A percentile compares a stretch with the other conserved stretches of the same genome.
phyloP scores from a whole-genome alignment of 1,140 invertebrate species.

The Macrostomum lignano region DNA sequence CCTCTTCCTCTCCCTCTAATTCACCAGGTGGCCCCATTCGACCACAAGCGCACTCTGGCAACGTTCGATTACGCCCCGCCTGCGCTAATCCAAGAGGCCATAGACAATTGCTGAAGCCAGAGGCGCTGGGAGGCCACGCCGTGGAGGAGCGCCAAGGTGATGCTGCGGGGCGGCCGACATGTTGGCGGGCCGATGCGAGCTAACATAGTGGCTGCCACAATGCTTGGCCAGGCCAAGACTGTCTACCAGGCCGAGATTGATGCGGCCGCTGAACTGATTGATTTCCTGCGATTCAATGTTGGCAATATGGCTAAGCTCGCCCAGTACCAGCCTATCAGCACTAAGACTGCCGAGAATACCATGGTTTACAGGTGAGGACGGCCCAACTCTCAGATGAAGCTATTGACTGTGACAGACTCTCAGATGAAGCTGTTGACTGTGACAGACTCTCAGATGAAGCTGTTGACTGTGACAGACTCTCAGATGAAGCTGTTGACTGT shows the following conservation, averaged over 20 bases:
- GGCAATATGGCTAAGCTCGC: background rate
- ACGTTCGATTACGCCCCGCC: constrained; percentile 56
- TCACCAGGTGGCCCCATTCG: constrained; percentile 35
- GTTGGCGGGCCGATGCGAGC: constrained; percentile 46
- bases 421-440: too few relatives aligned
- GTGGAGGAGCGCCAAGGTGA: constrained; percentile 35
- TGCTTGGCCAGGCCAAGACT: constrained; percentile 85
- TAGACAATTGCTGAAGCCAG: constrained; percentile 46
- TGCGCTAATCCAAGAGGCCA: constrained; percentile 55
- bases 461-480: too few relatives aligned
- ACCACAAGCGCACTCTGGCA: constrained; percentile 49
- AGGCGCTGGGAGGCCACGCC: constrained; percentile 54
- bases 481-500: too few relatives aligned
- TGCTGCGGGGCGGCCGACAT: constrained; percentile 50
- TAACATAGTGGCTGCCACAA: constrained; percentile 79
- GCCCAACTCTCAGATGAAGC: too few relatives aligned
- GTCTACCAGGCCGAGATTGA: constrained; percentile 90
- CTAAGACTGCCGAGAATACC: constrained; percentile 6
- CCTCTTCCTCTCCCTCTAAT: constrained; percentile 3
- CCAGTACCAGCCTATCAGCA: constrained; percentile 9
- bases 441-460: too few relatives aligned
- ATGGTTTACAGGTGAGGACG: too few relatives aligned
- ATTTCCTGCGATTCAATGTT: constrained; percentile 68
- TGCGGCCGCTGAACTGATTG: constrained; percentile 67
- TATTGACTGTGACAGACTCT: too few relatives aligned